Conservation (phyloP, 2,113 vertebrate genomes). For the Gadus chalcogrammus region DNA sequence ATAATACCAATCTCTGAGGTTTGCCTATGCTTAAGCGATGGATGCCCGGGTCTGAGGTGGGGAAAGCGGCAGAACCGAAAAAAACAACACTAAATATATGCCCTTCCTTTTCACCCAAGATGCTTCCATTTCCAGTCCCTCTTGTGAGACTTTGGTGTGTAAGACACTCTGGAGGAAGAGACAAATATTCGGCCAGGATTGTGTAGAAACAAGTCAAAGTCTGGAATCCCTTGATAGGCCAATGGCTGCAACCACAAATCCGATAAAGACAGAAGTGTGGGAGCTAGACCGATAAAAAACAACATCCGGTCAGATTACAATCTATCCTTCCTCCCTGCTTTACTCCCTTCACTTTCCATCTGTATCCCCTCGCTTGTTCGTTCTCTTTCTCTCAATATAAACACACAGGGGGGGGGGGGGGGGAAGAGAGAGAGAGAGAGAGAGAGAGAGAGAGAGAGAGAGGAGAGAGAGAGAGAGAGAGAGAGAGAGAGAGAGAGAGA, state of each 20-base stretch:
- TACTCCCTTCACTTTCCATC: background rate
- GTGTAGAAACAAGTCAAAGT: no score
- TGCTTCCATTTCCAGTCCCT: no score
- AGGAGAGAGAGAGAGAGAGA: conserved; percentile 21
- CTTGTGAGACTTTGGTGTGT: no score
- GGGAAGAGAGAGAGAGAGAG: conserved; percentile 23
- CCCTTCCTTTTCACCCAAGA: no score
- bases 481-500: conserved; percentile 17
- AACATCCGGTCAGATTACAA: conserved; percentile 1
- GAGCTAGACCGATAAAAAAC: no score
- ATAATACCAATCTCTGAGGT: conserved; percentile 55
- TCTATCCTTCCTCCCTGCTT: background rate
- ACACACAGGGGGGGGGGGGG: no score
- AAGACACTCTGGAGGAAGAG: background rate
- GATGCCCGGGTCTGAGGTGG: conserved; percentile 10
- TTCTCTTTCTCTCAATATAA: conserved; percentile 7
- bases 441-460: background rate
- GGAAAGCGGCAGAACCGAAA: background rate
- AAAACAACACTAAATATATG: background rate
- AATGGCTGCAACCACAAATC: no score
- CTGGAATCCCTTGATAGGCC: no score
- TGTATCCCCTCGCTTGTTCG: no score
- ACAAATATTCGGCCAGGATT: no score
- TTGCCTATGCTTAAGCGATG: conserved; percentile 37
- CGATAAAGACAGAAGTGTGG: no score